Evolutionary conservation across 2,888 invertebrate species (phyloP).

Genomic region (Hedya salicella): DNA sequence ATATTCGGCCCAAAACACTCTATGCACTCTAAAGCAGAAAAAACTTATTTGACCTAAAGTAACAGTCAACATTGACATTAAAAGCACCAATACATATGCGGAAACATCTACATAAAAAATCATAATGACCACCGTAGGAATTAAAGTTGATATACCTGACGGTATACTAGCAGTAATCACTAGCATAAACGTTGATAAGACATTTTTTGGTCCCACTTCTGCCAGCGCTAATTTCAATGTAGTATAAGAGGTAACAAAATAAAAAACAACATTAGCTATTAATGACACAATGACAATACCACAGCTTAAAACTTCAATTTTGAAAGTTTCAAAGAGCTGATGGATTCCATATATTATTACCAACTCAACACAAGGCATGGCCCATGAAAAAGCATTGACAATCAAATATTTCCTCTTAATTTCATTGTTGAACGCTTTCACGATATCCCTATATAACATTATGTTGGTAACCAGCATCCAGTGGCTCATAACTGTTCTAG

Average conservation of each 20-base stretch:
- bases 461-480: slow-evolving; percentile 9
- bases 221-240: background rate
- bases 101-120: background rate
- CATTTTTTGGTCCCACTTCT: background rate
- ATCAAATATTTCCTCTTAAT: background rate
- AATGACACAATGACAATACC: slow-evolving; percentile 9
- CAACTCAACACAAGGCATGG: slow-evolving; percentile 3
- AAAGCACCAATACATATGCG: background rate
- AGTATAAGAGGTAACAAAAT: background rate
- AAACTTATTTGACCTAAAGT: background rate
- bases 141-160: slow-evolving; percentile 1
- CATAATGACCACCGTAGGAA: background rate
- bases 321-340: background rate
- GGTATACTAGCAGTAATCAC: slow-evolving; percentile 4
- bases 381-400: slow-evolving; percentile 7
- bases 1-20: slow-evolving; percentile 11
- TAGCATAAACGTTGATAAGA: background rate
- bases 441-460: slow-evolving; percentile 21
- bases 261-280: background rate
- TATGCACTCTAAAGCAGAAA: background rate
- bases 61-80: slow-evolving; percentile 7
- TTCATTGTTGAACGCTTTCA: slow-evolving; percentile 11
- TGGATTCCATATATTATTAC: background rate
- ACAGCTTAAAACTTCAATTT: background rate
- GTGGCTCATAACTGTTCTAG: slow-evolving; percentile 8